These are phyloP conservation scores for Pogonocichla stellata DNA, from an alignment of 2,113 vertebrate species.

Conservation along the genomic window DNA sequence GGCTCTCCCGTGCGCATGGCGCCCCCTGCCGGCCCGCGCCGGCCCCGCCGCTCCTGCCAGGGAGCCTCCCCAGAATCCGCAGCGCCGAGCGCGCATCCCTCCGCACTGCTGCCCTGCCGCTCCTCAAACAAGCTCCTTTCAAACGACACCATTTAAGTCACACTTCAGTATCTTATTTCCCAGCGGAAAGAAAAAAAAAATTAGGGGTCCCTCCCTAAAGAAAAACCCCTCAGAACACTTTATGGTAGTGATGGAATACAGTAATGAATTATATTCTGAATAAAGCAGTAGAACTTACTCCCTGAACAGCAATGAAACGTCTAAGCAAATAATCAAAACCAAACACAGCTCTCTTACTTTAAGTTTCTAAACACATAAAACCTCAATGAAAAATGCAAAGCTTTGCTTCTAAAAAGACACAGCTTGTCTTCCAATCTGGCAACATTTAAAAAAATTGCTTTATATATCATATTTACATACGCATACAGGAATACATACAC, in stretches of 20 bases:
- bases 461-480: background rate
- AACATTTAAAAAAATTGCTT: background rate
- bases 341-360: background rate
- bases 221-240: background rate
- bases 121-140: accelerated
- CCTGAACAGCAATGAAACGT: background rate
- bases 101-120: too few species aligned
- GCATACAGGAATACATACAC: background rate
- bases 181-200: background rate
- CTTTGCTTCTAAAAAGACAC: background rate
- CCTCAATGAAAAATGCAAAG: background rate
- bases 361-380: background rate
- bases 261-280: background rate
- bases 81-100: too few species aligned
- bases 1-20: too few species aligned
- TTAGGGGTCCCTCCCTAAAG: background rate
- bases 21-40: too few species aligned
- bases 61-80: too few species aligned
- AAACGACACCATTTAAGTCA: background rate
- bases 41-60: too few species aligned
- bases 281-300: background rate
- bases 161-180: background rate
- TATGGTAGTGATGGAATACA: background rate
- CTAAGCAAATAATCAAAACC: background rate
- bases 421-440: background rate